Percentiles rank a stretch among this genome's conserved stretches.
These are phyloP conservation scores for Hemicrepidius hirtus DNA, from an alignment of 2,888 invertebrate species.

Conservation along the genomic window DNA sequence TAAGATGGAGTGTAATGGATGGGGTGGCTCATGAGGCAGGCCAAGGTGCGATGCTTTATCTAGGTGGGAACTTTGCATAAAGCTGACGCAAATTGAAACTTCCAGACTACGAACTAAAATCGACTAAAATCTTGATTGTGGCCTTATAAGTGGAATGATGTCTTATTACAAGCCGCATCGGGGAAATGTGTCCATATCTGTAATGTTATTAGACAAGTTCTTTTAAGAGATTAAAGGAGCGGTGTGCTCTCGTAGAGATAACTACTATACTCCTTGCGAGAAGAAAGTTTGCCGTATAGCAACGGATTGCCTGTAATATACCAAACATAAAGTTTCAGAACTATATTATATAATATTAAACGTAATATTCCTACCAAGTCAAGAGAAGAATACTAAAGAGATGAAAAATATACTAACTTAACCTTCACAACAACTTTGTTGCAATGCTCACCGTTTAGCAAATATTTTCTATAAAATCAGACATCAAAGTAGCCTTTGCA, in stretches of 20 bases:
- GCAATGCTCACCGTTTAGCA: no score
- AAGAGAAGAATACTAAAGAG: no score
- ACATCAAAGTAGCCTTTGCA: no score
- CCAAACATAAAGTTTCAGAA: no score
- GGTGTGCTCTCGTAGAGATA: slow-evolving; percentile 5
- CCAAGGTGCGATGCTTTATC: slow-evolving; percentile 20
- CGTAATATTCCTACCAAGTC: not conserved
- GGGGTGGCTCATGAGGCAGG: slow-evolving; percentile 14
- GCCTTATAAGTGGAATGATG: slow-evolving; percentile 2
- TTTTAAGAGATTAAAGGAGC: slow-evolving; percentile 20
- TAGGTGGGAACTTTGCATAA: slow-evolving; percentile 31
- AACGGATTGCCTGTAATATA: not conserved
- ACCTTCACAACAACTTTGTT: no score
- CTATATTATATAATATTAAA: not conserved
- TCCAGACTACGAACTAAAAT: slow-evolving; percentile 5
- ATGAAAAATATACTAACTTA: no score
- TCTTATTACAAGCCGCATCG: slow-evolving; percentile 14
- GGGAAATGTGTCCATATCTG: slow-evolving; percentile 14
- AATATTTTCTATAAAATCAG: no score
- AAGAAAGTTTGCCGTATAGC: not conserved
- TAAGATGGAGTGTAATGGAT: slow-evolving; percentile 45
- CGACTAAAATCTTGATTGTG: not conserved
- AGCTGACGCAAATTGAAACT: slow-evolving; percentile 22
- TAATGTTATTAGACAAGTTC: slow-evolving; percentile 29
- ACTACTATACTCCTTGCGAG: not conserved